Evolutionary conservation across 2,797 vertebrate species (phyloP), one percentile per base, ranked within the genome.

Genomic region (Poeciliopsis paucimaculata): DNA sequence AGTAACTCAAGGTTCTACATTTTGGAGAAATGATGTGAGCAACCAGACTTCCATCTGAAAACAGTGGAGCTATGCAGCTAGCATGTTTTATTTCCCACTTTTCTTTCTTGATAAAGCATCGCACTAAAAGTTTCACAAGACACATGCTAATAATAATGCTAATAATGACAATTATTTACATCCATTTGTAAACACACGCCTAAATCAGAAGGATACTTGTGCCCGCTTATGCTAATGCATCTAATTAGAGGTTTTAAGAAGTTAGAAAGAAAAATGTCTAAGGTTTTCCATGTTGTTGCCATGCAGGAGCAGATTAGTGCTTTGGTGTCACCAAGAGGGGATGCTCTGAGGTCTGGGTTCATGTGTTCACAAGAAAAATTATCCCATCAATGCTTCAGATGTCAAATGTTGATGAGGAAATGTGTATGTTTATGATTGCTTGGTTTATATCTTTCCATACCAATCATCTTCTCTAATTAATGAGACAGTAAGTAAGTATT

Each of bases 241-340:
- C 45, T n/a, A 28, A 70, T 70, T 62, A 55, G 31, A 20, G 53
- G 20, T 75, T 62, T 6, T 36, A 28, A 45, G 34, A 23, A 39
- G 13, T 4, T 45, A 28, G 7, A 79, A 66, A 39, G 49, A 73
- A 62, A 73, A 74, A 28, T 15, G 5, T 5, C 45, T 18, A 0
- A 45, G 46, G 13, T 15, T 34, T 64, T 26, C 16, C 66, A 76
- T 39, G 34, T 31, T 46, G 77, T 71, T 75, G 80, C 73, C 70
- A 76, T 18, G 73, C 82, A 82, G 76, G 4, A 71, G 41, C 70
- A 71, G 60, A 75, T 71, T 34, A 75, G n/a, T 5, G 7, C 31
- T 62, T 73, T 83, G 43, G 62, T 71, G 55, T 23, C 5, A 72
- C 46, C 18, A 7, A 16, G 70, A 2, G 31, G n/a, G 18, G 3